Evolutionary conservation across 2,113 vertebrate genomes (phyloP), one percentile per base, ranked within the genome.

Genomic region (Periophthalmodon schlosseri): DNA sequence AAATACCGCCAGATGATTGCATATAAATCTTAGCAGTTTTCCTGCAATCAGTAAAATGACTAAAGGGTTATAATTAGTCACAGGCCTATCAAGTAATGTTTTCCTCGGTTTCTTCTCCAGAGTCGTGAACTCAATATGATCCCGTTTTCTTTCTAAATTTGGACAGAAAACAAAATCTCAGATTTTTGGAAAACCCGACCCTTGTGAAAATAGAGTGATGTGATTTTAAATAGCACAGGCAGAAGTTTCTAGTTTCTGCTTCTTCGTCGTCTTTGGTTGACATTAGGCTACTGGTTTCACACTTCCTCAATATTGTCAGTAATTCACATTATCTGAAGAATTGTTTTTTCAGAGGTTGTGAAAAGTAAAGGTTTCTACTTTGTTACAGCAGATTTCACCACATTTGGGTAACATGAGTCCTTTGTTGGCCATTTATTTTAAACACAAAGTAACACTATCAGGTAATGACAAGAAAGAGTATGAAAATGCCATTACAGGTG

Each of bases 131-230:
- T 84, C 7, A 81, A 79, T 21, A 18, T 77, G 79, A 85, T 77
- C 78, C 57, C 82, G 79, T 86, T 87, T 90, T 87, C 84, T 79
- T 82, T 87, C 76, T 81, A 84, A 83, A 84, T 83, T 82, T 87
- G 76, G 78, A 36, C 70, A 75, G 74, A 86, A 82, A 83, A 68
- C n/a, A n/a, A 69, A 76, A 0, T 20, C 70, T 69, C 8, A 23
- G 15, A 58, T 60, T 72, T 72, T 50, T 57, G 20, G 75, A 76
- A 83, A 87, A 79, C 12, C 39, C 0, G 63, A 57, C 75, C 75
- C 75, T 76, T 81, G 66, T 78, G 82, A 73, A 84, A 61, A 61
- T 20, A 78, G 74, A 34, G 70, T 84, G 80, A 87, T 79, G 82
- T 50, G 63, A 58, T 73, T 88, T 84, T 84, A 80, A 87, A 74